Percentiles rank a stretch among this genome's conserved stretches.
Evolutionary conservation across 2,113 vertebrate species (phyloP).

Genomic region (Jacana jacana): DNA sequence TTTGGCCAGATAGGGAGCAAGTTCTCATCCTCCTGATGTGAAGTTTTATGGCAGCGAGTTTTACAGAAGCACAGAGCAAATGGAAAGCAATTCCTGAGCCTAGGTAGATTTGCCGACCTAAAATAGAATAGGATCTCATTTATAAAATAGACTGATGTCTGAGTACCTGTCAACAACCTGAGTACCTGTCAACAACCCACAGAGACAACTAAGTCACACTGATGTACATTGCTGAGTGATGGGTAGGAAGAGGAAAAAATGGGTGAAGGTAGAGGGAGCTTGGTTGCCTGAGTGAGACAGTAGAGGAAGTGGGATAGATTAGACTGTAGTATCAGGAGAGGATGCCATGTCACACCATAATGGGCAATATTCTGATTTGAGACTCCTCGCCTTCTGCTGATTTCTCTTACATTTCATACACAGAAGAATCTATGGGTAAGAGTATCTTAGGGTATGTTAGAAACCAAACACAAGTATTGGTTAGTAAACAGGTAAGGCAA

Average conservation of each 20-base stretch:
- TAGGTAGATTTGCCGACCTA: neutral
- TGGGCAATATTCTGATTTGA: neutral
- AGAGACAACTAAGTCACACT: neutral
- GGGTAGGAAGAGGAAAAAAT: neutral
- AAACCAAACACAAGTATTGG: neutral
- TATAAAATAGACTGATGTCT: neutral
- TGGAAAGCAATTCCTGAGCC: neutral
- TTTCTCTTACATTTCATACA: neutral
- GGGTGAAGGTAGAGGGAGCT: neutral
- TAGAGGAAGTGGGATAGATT: neutral
- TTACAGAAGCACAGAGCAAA: neutral
- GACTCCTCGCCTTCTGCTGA: neutral
- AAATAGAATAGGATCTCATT: neutral
- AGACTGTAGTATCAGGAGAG: neutral
- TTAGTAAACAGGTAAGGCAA: neutral
- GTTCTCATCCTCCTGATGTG: neutral
- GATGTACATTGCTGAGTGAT: neutral
- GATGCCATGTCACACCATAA: accelerated
- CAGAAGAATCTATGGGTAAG: neutral
- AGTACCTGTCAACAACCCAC: neutral
- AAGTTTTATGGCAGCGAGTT: neutral
- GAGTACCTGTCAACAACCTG: neutral
- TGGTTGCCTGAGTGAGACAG: neutral
- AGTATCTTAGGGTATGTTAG: neutral
- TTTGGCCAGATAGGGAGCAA: neutral